Evolutionary conservation across 2,797 vertebrate species (phyloP), one percentile per base, ranked within the genome.

Genomic region (Notolepis coatsorum): DNA sequence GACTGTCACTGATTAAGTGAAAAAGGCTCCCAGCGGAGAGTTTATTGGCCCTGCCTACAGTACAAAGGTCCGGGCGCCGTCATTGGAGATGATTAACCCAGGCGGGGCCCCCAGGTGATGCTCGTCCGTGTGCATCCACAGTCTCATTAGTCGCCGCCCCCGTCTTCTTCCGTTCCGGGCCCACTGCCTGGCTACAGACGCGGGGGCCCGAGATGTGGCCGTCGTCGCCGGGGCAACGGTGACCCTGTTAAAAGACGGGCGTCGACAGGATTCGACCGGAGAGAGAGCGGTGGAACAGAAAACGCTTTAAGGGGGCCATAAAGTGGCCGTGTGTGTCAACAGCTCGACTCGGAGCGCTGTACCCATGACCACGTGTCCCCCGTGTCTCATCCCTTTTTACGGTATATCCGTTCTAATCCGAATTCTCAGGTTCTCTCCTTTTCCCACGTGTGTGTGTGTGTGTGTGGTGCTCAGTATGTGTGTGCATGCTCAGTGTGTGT

Each of bases 11-110:
- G 75, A 83, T 83, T 53, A 71, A 69, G 59, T 38, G 25, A 69
- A 67, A 74, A n/a, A 70, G 25, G 43, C 60, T 54, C 63, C 57
- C 43, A 37, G 20, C 41, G 2, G n/a, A 51, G 59, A 50, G 46
- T 62, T 73, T 69, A 64, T 61, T 57, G 62, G 45, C 60, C 51
- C 8, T 64, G 7, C 27, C 47, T 54, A 47, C 30, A 21, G 49
- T 69, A 61, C 64, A 75, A 54, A 79, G 60, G 49, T 64, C 15
- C 18, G 2, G 42, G 46, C 57, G 28, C 33, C 52, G 66, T 63
- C 61, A 73, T 64, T 73, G 70, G 75, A 66, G 75, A 73, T 81
- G 71, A 86, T 86, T 84, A 84, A 79, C 77, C 78, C 6, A n/a
- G 27, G 58, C 58, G 68, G 71, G 50, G 65, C 68, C 75, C n/a